A percentile compares a stretch with the other conserved stretches of the same genome.
Conservation (phyloP, 2,888 invertebrate genomes). For the Orthosia cruda region DNA sequence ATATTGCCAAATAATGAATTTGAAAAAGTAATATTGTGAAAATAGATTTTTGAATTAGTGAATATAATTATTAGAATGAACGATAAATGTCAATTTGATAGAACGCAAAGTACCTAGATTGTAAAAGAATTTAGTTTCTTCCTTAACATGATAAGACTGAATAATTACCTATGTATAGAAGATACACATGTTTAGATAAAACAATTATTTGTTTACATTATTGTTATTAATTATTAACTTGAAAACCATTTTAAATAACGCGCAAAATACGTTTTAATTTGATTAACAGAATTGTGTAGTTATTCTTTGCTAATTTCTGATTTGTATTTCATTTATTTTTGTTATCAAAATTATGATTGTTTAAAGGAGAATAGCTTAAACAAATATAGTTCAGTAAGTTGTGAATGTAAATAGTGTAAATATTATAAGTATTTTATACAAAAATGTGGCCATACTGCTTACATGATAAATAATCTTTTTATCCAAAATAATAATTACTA, state of each 20-base stretch:
- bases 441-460: slow-evolving; percentile 83
- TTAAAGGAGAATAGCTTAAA: slow-evolving; percentile 62
- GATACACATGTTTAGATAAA: slow-evolving; percentile 69
- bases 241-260: background rate
- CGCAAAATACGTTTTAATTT: background rate
- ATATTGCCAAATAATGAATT: slow-evolving; percentile 17
- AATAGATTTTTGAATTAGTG: slow-evolving; percentile 39
- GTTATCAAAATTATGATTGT: slow-evolving; percentile 4
- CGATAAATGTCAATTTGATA: slow-evolving; percentile 78
- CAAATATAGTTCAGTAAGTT: slow-evolving; percentile 62
- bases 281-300: background rate
- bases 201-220: slow-evolving; percentile 50
- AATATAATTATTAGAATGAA: slow-evolving; percentile 52
- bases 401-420: slow-evolving; percentile 73
- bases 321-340: background rate
- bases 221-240: slow-evolving; percentile 54
- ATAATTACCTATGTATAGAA: slow-evolving; percentile 77
- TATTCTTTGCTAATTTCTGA: slow-evolving; percentile 21
- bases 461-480: slow-evolving; percentile 66
- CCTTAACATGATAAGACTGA: slow-evolving; percentile 83
- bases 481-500: slow-evolving; percentile 70
- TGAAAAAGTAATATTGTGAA: slow-evolving; percentile 12
- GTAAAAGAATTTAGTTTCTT: slow-evolving; percentile 77
- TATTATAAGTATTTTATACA: slow-evolving; percentile 78
- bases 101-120: slow-evolving; percentile 62